Conservation (phyloP, 2,113 vertebrate genomes). For the Amphiprion ocellaris region DNA sequence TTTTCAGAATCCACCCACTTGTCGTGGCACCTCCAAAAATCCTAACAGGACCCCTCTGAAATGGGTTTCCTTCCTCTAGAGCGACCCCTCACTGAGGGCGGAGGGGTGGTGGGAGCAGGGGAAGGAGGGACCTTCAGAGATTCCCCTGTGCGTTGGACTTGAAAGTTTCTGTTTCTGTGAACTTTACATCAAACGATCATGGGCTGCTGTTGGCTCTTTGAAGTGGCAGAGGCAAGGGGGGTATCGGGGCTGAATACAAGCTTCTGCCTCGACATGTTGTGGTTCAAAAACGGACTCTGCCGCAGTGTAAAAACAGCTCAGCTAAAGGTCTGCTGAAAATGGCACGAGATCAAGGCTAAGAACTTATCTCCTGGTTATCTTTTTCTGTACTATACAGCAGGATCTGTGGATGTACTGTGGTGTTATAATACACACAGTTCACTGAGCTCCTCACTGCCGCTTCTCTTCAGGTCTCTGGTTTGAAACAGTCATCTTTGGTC, state of each 20-base stretch:
- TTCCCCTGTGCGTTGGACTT: slow-evolving; percentile 79
- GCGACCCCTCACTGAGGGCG: slow-evolving; percentile 45
- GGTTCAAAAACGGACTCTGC: slow-evolving; percentile 66
- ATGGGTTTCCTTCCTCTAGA: slow-evolving; percentile 65
- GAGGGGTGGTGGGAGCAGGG: slow-evolving; percentile 59
- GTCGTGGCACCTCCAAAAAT: slow-evolving; percentile 35
- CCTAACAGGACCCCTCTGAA: slow-evolving; percentile 34
- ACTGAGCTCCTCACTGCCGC: not conserved
- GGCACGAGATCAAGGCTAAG: slow-evolving; percentile 62
- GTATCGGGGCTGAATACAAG: slow-evolving; percentile 60
- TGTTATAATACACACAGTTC: not conserved
- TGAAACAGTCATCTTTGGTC: not conserved
- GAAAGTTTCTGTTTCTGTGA: slow-evolving; percentile 84
- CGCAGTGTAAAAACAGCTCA: slow-evolving; percentile 57
- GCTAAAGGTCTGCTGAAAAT: slow-evolving; percentile 71
- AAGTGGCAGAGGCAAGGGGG: slow-evolving; percentile 70
- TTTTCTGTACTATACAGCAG: slow-evolving; percentile 29
- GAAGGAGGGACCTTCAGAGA: slow-evolving; percentile 70
- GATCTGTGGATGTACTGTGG: not conserved
- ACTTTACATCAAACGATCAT: slow-evolving; percentile 85
- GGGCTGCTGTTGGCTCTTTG: slow-evolving; percentile 79
- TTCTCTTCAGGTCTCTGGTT: not conserved
- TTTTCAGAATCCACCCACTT: slow-evolving; percentile 37
- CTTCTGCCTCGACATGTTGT: slow-evolving; percentile 72
- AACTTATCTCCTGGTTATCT: slow-evolving; percentile 32